Conservation (phyloP, 2,888 invertebrate genomes). For the Coleophora deauratella region DNA sequence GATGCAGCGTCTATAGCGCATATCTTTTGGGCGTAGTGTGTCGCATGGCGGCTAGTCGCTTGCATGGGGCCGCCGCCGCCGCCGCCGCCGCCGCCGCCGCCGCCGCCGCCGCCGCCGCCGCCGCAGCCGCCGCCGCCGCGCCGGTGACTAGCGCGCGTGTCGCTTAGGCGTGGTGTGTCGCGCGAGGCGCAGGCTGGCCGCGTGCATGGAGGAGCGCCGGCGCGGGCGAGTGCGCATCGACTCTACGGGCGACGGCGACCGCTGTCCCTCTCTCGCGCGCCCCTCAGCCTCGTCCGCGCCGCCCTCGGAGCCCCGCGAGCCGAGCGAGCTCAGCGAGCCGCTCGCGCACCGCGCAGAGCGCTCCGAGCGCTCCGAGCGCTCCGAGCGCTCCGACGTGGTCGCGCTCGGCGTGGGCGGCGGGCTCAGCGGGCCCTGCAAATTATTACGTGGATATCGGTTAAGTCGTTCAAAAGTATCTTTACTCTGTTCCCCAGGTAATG, state of each 20-base stretch:
- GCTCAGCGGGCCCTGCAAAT: slow-evolving; percentile 31
- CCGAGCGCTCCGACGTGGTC: slow-evolving; percentile 2
- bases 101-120: too few species aligned
- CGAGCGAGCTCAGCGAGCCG: neutral
- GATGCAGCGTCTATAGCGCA: too few species aligned
- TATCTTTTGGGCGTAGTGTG: too few species aligned
- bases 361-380: neutral
- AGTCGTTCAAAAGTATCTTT: too few species aligned
- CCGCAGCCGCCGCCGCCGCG: too few species aligned
- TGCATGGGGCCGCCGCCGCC: too few species aligned
- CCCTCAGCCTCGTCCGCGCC: slow-evolving; percentile 3
- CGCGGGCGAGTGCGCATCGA: slow-evolving; percentile 21
- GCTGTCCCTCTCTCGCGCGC: neutral
- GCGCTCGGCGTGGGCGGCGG: slow-evolving; percentile 17
- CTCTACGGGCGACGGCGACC: slow-evolving; percentile 3
- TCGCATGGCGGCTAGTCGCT: too few species aligned
- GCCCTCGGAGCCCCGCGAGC: neutral
- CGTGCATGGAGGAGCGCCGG: slow-evolving; percentile 55
- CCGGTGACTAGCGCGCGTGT: too few species aligned
- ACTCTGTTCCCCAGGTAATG: too few species aligned
- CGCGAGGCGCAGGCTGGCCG: slow-evolving; percentile 51
- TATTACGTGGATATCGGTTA: too few species aligned
- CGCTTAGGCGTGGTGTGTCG: slow-evolving; percentile 15
- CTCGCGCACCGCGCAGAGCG: neutral
- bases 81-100: too few species aligned